Evolutionary conservation across 1,140 invertebrate genomes (phyloP).

Genomic region (Caenorhabditis briggsae): DNA sequence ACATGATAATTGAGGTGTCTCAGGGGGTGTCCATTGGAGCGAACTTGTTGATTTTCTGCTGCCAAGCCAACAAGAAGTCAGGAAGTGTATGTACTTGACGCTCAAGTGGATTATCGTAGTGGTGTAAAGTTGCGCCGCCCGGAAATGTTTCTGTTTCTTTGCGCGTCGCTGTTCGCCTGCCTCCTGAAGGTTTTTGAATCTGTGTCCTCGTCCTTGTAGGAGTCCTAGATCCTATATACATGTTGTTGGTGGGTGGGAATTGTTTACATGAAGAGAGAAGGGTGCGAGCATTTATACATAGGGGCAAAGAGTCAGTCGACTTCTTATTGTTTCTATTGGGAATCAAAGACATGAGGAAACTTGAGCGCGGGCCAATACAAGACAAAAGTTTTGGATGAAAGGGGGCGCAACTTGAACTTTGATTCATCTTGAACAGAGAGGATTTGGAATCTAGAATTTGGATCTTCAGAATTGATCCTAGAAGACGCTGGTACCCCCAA

Average conservation of each 20-base stretch:
- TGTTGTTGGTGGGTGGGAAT: background rate
- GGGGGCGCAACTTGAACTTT: too few relatives aligned
- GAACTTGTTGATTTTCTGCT: too few relatives aligned
- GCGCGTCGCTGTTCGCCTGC: background rate
- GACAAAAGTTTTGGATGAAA: too few relatives aligned
- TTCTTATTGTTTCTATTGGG: constrained; percentile 2
- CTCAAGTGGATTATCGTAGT: constrained; percentile 35
- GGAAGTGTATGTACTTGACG: constrained; percentile 36
- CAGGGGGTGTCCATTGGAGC: background rate
- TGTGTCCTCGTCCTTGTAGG: background rate
- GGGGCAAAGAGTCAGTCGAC: background rate
- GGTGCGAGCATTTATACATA: constrained; percentile 50
- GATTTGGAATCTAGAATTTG: too few relatives aligned
- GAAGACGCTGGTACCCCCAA: too few relatives aligned
- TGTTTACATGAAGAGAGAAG: constrained; percentile 27
- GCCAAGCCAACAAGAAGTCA: background rate
- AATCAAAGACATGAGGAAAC: too few relatives aligned
- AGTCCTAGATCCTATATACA: too few relatives aligned
- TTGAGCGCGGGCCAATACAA: too few relatives aligned
- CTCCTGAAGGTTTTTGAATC: background rate
- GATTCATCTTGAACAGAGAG: too few relatives aligned
- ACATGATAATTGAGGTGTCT: background rate
- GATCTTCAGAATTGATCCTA: too few relatives aligned
- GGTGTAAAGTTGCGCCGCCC: constrained; percentile 46
- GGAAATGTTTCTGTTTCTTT: constrained; percentile 36